Percentiles rank a stretch among this genome's conserved stretches.
These are phyloP conservation scores for Pristionchus pacificus DNA, from an alignment of 1,140 invertebrate species.

Conservation along the genomic window DNA sequence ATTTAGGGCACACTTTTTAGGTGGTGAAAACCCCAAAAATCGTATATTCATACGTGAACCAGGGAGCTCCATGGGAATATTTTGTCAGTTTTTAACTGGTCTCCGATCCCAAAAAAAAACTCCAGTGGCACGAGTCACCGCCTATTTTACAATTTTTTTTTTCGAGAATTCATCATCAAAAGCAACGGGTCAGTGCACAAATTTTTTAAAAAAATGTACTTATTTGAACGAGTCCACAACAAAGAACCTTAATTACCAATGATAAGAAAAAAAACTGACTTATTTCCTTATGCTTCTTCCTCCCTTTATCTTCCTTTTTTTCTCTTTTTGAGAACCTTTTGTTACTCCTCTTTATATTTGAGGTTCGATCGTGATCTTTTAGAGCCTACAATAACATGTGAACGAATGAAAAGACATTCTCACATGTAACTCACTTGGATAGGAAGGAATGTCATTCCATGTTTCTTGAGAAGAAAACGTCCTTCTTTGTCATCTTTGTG, in stretches of 20 bases:
- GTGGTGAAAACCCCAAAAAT: too few species aligned
- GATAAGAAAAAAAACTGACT: slow-evolving; percentile 14
- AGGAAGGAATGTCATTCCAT: slow-evolving; percentile 61
- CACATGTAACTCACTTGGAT: slow-evolving; percentile 7
- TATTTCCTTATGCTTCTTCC: slow-evolving; percentile 82
- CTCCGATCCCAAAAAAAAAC: too few species aligned
- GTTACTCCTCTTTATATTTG: slow-evolving; percentile 75
- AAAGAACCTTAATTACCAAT: not conserved
- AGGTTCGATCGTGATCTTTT: slow-evolving; percentile 65
- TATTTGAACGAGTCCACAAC: too few species aligned
- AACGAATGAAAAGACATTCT: not conserved
- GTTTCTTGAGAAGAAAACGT: slow-evolving; percentile 83
- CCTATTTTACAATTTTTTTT: not conserved
- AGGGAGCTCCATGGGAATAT: too few species aligned
- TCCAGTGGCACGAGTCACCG: not conserved
- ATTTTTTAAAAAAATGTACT: too few species aligned
- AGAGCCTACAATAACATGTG: slow-evolving; percentile 57
- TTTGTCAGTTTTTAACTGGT: not conserved
- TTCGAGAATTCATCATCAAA: too few species aligned
- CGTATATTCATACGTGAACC: too few species aligned
- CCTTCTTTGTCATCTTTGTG: slow-evolving; percentile 95
- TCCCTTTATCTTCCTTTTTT: slow-evolving; percentile 93
- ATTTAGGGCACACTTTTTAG: too few species aligned
- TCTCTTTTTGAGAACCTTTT: slow-evolving; percentile 78
- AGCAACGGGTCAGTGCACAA: too few species aligned